A percentile compares a stretch with the other conserved stretches of the same genome.
Conservation (phyloP, 2,113 vertebrate genomes). For the Lophura nycthemera region DNA sequence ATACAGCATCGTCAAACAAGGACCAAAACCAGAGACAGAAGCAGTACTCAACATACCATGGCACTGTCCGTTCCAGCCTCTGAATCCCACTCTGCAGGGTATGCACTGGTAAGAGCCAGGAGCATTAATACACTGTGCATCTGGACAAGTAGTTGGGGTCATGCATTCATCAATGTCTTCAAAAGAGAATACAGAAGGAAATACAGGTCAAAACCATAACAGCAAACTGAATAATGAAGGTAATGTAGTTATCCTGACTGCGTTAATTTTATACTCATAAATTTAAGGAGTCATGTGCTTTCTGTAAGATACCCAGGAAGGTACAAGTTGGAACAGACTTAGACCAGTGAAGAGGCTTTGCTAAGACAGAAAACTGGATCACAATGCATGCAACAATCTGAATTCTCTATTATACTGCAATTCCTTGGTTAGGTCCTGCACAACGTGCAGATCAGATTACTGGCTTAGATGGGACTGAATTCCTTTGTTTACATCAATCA, state of each 20-base stretch:
- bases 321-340: background rate
- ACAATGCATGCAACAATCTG: background rate
- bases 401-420: background rate
- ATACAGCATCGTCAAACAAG: background rate
- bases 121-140: slow-evolving; percentile 88
- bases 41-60: slow-evolving; percentile 79
- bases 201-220: background rate
- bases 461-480: background rate
- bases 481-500: background rate
- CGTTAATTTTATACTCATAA: background rate
- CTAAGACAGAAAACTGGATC: background rate
- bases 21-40: background rate
- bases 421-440: background rate
- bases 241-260: background rate
- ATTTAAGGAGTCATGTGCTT: background rate
- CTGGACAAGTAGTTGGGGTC: slow-evolving; percentile 81
- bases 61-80: slow-evolving; percentile 88
- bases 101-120: slow-evolving; percentile 89
- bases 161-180: slow-evolving; percentile 92
- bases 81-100: slow-evolving; percentile 87
- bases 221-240: background rate
- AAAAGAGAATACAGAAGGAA: slow-evolving; percentile 37
- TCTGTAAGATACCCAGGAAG: background rate
- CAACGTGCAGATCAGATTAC: background rate
- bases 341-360: background rate